Evolutionary conservation across 2,797 vertebrate genomes (phyloP), one percentile per base, ranked within the genome.

Genomic region (Enteromius afrohamiltoni): DNA sequence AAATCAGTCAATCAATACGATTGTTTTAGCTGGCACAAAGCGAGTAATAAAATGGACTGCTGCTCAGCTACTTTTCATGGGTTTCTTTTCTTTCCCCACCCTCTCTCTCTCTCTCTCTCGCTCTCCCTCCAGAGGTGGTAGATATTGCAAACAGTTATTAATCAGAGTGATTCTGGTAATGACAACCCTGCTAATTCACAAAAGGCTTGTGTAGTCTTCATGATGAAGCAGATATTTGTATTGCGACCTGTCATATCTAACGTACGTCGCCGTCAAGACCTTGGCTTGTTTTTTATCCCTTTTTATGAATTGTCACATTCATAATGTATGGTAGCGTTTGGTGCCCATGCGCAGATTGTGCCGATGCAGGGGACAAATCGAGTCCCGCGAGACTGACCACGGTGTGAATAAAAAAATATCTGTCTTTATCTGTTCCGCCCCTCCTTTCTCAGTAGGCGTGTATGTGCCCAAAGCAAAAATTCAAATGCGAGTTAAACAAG

Each of bases 1-100:
- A 80, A 83, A 77, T 85, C 80, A 83, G 64, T 83, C 84, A 82
- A 80, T 89, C 87, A 85, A 89, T 88, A 83, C 4, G 0, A 68
- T 67, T 83, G 77, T 83, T 87, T 86, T 76, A 80, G 37, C 47
- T 85, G 49, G 70, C 82, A 84, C 65, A 69, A 88, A 88, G 51
- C 74, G 58, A 80, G 79, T 85, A 87, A 84, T 87, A 79, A 83
- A 86, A 77, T 84, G 76, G 53, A 78, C 68, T 84, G 64, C 74
- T 49, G 76, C 83, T 58, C 55, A 47, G 64, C 68, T 62, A 37
- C 31, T 76, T 60, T 73, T 34, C 13, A 14, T 31, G 9, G 19
- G 31, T 10, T 6, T 53, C 31, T 71, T 42, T 53, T 40, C n/a
- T 21, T 3, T 11, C 6, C 34, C 0, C 37, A 1, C 14, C 3